phyloP scores from a whole-genome alignment of 92 coral and sea anemone genomes.

The Meandrina meandrites region DNA sequence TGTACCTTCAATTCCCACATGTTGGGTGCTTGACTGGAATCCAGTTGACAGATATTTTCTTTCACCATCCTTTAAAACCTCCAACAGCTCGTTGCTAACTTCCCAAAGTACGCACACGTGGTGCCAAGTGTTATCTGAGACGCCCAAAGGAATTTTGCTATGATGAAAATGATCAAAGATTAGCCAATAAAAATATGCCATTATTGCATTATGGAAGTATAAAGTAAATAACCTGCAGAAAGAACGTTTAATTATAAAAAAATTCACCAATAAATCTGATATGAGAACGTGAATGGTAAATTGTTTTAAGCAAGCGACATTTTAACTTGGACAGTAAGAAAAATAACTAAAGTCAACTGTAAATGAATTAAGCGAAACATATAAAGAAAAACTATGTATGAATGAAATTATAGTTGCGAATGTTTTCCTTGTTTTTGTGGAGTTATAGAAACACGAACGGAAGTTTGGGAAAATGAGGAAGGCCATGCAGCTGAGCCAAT shows the following conservation, averaged over 20 bases:
- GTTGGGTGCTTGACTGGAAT: background rate
- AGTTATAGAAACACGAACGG: too few species aligned
- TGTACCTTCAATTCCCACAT: slow-evolving; percentile 17
- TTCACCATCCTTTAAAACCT: slow-evolving; percentile 28
- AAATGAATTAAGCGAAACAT: background rate
- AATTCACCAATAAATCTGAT: too few species aligned
- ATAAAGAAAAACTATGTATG: too few species aligned
- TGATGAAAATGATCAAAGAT: background rate
- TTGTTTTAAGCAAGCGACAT: background rate
- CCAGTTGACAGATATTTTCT: background rate
- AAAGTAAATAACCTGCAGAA: background rate
- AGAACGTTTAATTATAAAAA: background rate
- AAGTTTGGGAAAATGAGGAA: too few species aligned
- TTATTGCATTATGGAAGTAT: background rate
- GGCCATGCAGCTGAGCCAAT: too few species aligned
- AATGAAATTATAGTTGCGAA: too few species aligned
- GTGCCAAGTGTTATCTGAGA: slow-evolving; percentile 34
- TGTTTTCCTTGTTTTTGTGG: too few species aligned
- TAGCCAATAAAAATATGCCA: background rate
- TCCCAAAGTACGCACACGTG: slow-evolving; percentile 41
- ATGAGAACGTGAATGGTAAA: too few species aligned
- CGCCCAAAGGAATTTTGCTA: background rate
- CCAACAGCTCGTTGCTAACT: background rate
- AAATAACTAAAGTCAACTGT: too few species aligned
- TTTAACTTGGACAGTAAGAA: background rate